These are phyloP conservation scores for Fragum sueziense DNA, from an alignment of 2,888 invertebrate species.

Conservation along the genomic window DNA sequence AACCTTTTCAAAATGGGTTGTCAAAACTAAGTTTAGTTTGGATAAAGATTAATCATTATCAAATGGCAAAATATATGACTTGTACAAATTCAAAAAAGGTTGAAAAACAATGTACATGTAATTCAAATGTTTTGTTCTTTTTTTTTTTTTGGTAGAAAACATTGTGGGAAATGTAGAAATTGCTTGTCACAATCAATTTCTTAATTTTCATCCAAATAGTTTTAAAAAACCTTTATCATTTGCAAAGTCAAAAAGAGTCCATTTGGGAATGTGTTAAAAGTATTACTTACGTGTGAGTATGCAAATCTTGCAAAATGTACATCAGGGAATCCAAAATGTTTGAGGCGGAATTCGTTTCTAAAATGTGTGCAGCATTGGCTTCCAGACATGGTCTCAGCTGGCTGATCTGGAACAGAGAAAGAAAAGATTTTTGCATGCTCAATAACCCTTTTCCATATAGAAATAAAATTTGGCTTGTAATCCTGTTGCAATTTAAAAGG, in stretches of 20 bases:
- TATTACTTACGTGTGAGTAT: slow-evolving; percentile 62
- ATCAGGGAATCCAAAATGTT: slow-evolving; percentile 64
- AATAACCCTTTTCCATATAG: not conserved
- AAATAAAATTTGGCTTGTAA: not conserved
- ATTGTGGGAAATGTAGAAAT: too few species aligned
- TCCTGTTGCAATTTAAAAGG: not conserved
- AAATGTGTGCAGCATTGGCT: slow-evolving; percentile 52
- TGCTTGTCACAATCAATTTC: too few species aligned
- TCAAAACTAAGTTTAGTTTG: too few species aligned
- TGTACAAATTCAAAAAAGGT: not conserved
- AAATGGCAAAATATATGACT: not conserved
- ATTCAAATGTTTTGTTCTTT: not conserved
- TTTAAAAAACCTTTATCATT: not conserved
- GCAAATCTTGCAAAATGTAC: slow-evolving; percentile 65
- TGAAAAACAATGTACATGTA: not conserved
- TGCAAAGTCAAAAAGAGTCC: not conserved
- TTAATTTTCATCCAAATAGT: not conserved
- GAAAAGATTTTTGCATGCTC: not conserved
- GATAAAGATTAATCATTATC: too few species aligned
- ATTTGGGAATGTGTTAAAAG: not conserved
- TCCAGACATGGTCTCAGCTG: slow-evolving; percentile 34
- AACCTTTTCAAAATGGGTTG: too few species aligned
- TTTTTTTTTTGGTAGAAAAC: too few species aligned
- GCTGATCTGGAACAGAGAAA: not conserved
- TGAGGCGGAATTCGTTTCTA: slow-evolving; percentile 63